Evolutionary conservation across 2,113 vertebrate species (phyloP), one percentile per base, ranked within the genome.

Genomic region (Astur gentilis): DNA sequence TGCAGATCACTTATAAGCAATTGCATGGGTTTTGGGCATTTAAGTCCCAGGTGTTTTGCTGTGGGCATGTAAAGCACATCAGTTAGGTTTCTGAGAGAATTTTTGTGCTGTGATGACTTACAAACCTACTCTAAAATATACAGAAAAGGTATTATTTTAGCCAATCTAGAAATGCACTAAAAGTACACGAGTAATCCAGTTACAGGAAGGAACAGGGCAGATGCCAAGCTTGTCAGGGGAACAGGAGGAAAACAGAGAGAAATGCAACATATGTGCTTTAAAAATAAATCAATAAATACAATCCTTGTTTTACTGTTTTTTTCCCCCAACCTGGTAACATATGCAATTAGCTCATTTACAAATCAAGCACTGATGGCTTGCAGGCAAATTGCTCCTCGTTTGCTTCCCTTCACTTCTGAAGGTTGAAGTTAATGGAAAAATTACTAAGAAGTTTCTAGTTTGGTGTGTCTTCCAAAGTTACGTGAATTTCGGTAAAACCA

Each of bases 211-310:
- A 93, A 45, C 15, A 83, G 84, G 82, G 87, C 62, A 94, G 82
- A 83, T 95, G 90, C 92, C 96, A 96, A 92, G 14, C 23, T 81
- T 83, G 78, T 87, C 79, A 79, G 62, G 55, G 92, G 78, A 94
- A 26, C 40, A 69, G 78, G 71, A 87, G 40, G 52, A 95, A 88
- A 77, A 29, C 45, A 65, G 67, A 95, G 85, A 96, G 76, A 97
- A 95, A 96, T 72, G 45, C 52, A 77, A 85, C 40, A 82, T 80
- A 65, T 5, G 32, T 69, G 32, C 82, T 95, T 90, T 61, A 85
- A 95, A 97, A 96, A 93, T n/a, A 92, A 85, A 88, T 93, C 62
- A 96, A 91, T 77, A 94, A 86, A 86, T 86, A 90, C 61, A 95
- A 80, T 72, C 69, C 27, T 93, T 92, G 76, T 93, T 95, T 77